Conservation (phyloP, 2,113 vertebrate species). For the Labrus mixtus region DNA sequence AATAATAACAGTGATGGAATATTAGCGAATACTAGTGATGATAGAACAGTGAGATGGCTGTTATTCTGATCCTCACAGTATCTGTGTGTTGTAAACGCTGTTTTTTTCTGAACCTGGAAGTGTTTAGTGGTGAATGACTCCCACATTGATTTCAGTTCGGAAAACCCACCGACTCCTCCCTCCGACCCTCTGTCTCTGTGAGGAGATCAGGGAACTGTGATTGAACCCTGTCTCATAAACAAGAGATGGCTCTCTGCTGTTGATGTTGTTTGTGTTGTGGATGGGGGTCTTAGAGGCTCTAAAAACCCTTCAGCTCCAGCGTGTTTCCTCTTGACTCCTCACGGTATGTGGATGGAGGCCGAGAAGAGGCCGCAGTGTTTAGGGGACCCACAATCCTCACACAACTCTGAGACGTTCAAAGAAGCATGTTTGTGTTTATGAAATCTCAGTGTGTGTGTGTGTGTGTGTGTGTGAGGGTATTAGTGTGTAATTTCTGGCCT, state of each 20-base stretch:
- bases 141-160: constrained; percentile 70
- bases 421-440: no score
- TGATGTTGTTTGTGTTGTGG: constrained; percentile 58
- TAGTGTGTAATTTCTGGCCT: no score
- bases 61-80: neutral
- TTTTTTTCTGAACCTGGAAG: constrained; percentile 59
- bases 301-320: no score
- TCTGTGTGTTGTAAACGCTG: constrained; percentile 23
- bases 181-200: constrained; percentile 16
- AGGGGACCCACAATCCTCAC: no score
- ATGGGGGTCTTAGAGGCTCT: neutral
- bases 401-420: no score
- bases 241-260: constrained; percentile 33
- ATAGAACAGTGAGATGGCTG: neutral
- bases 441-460: no score
- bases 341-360: no score
- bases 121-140: constrained; percentile 72
- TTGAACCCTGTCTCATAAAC: constrained; percentile 51
- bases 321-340: no score
- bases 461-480: no score
- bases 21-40: no score
- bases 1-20: neutral
- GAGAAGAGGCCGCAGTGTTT: no score
- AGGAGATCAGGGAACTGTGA: constrained; percentile 28
- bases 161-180: constrained; percentile 25